Evolutionary conservation across 2,113 vertebrate species (phyloP).

Genomic region (Mustela lutreola): DNA sequence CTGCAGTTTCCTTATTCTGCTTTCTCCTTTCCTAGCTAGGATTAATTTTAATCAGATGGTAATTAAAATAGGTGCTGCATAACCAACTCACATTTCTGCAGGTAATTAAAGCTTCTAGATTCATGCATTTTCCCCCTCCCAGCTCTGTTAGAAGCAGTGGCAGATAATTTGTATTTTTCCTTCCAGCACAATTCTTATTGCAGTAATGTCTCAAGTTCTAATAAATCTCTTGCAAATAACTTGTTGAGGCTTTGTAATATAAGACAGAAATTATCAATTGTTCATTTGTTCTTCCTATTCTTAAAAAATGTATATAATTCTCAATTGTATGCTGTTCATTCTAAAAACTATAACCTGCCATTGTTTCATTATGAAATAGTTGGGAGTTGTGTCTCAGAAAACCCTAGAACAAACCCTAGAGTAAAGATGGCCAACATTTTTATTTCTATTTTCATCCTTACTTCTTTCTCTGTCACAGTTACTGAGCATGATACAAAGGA

Average conservation of each 20-base stretch:
- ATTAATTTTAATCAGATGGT: conserved; percentile 83
- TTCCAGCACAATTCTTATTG: conserved; percentile 62
- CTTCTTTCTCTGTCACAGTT: not conserved
- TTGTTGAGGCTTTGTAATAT: conserved; percentile 30
- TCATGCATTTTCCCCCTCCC: conserved; percentile 56
- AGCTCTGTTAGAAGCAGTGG: conserved; percentile 64
- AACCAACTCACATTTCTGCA: conserved; percentile 74
- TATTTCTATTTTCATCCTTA: conserved; percentile 36
- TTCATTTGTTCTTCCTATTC: conserved; percentile 64
- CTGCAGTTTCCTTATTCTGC: not conserved
- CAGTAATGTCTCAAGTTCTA: conserved; percentile 55
- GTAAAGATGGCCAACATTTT: not conserved
- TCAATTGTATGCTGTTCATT: conserved; percentile 41
- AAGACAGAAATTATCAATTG: conserved; percentile 70
- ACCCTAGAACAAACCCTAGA: not conserved
- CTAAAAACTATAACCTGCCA: conserved; percentile 48
- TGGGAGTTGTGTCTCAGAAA: not conserved
- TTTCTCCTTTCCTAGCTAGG: conserved; percentile 69
- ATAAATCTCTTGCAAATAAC: conserved; percentile 65
- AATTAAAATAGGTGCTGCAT: conserved; percentile 83
- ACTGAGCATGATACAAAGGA: not conserved
- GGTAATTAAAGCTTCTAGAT: conserved; percentile 82
- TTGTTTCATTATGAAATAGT: conserved; percentile 52
- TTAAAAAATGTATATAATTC: conserved; percentile 65
- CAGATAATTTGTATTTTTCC: conserved; percentile 77